Conservation (phyloP, 2,888 invertebrate genomes). For the Diplolepis rosae region DNA sequence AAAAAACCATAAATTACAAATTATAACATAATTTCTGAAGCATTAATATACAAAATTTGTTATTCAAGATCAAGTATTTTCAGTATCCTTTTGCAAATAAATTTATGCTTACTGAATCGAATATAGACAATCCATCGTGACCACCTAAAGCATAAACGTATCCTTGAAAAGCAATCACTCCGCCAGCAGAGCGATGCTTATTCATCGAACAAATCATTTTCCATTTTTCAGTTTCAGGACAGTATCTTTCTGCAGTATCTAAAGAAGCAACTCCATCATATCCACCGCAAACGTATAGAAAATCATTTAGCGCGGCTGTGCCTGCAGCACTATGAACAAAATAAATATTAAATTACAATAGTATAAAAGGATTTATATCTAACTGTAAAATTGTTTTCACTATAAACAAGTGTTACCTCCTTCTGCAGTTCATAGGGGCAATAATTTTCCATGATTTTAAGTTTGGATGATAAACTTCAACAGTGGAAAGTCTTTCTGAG, state of each 20-base stretch:
- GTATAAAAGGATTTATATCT: background rate
- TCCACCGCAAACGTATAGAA: conserved; percentile 89
- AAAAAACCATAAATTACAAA: too few relatives aligned
- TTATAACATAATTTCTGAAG: too few relatives aligned
- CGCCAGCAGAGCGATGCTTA: conserved; percentile 83
- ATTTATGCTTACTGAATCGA: conserved; percentile 80
- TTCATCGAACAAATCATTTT: conserved; percentile 83
- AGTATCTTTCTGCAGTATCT: conserved; percentile 88
- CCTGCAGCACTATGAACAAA: conserved; percentile 83
- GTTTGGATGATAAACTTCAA: conserved; percentile 88
- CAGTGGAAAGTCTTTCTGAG: conserved; percentile 85
- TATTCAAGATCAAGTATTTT: too few relatives aligned
- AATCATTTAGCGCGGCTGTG: conserved; percentile 85
- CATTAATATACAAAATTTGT: too few relatives aligned
- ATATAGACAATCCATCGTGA: conserved; percentile 91
- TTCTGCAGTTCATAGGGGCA: conserved; percentile 85
- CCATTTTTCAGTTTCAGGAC: conserved; percentile 84
- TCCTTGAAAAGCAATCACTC: conserved; percentile 82
- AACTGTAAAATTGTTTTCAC: background rate
- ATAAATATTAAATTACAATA: conserved; percentile 42
- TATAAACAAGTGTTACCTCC: conserved; percentile 76
- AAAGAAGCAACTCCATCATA: conserved; percentile 90
- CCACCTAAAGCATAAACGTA: conserved; percentile 89
- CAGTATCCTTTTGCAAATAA: too few relatives aligned
- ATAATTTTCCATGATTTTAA: conserved; percentile 85